Evolutionary conservation across 1,140 invertebrate species (phyloP).

Genomic region (Marisa cornuarietis): DNA sequence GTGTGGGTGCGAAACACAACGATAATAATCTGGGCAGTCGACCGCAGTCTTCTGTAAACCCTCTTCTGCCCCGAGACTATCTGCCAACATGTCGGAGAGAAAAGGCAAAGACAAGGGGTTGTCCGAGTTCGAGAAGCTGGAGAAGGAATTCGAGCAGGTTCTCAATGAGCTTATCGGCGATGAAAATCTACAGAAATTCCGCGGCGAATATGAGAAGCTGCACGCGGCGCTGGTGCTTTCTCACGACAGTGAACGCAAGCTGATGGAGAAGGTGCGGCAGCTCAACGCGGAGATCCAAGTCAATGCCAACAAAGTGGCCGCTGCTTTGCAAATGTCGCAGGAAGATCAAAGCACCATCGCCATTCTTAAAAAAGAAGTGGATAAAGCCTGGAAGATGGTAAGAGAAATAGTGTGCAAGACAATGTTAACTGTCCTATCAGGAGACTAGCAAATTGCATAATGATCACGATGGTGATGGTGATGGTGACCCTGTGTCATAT

Average conservation of each 20-base stretch:
- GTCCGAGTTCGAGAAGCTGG: constrained; percentile 13
- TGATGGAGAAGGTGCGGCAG: constrained; percentile 13
- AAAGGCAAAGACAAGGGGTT: not conserved
- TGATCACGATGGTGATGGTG: too few species aligned
- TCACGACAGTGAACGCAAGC: constrained; percentile 9
- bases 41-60: too few species aligned
- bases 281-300: not conserved
- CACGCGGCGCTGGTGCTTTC: constrained; percentile 12
- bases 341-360: constrained; percentile 9
- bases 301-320: constrained; percentile 16
- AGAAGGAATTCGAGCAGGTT: constrained; percentile 18
- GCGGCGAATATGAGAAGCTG: constrained; percentile 13
- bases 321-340: constrained; percentile 1
- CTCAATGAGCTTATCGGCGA: constrained; percentile 6
- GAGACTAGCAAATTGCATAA: too few species aligned
- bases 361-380: constrained; percentile 1
- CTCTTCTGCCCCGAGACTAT: too few species aligned
- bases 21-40: too few species aligned
- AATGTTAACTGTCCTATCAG: too few species aligned
- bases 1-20: too few species aligned
- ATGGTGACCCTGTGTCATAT: too few species aligned
- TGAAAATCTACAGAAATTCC: constrained; percentile 11
- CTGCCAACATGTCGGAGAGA: constrained; percentile 7
- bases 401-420: not conserved
- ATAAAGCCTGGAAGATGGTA: constrained; percentile 17